These are phyloP conservation scores for Luperina nickerlii DNA, from an alignment of 2,888 invertebrate species.

Conservation along the genomic window DNA sequence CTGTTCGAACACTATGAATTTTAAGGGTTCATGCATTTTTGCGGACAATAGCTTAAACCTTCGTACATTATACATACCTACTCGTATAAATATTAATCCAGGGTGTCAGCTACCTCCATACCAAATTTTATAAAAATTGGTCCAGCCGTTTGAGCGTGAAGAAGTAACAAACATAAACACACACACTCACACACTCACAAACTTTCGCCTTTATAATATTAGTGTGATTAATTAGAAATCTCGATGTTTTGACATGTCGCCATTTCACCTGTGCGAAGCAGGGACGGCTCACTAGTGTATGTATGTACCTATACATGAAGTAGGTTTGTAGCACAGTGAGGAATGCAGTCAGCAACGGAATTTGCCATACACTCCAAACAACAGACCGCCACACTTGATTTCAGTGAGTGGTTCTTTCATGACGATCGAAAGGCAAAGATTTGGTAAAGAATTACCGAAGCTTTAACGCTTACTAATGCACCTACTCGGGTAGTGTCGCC, in stretches of 20 bases:
- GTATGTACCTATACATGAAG: background rate
- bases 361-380: conserved; percentile 11
- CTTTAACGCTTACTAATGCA: conserved; percentile 24
- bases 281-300: background rate
- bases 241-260: background rate
- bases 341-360: conserved; percentile 27
- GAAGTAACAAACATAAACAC: too few species aligned
- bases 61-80: background rate
- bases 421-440: background rate
- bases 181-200: too few species aligned
- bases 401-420: conserved; percentile 40
- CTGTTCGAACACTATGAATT: conserved; percentile 36
- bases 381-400: conserved; percentile 21
- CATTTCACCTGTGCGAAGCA: background rate
- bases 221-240: background rate
- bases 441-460: conserved; percentile 11
- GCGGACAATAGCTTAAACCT: background rate
- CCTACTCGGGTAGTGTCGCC: background rate
- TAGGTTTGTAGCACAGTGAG: background rate
- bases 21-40: conserved; percentile 33
- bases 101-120: too few species aligned
- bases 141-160: too few species aligned
- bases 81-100: background rate
- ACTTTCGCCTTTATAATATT: too few species aligned
- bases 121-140: too few species aligned